Percentiles rank a stretch among this genome's conserved stretches.
phyloP scores from a whole-genome alignment of 2,113 vertebrate species.

The Tympanuchus pallidicinctus region DNA sequence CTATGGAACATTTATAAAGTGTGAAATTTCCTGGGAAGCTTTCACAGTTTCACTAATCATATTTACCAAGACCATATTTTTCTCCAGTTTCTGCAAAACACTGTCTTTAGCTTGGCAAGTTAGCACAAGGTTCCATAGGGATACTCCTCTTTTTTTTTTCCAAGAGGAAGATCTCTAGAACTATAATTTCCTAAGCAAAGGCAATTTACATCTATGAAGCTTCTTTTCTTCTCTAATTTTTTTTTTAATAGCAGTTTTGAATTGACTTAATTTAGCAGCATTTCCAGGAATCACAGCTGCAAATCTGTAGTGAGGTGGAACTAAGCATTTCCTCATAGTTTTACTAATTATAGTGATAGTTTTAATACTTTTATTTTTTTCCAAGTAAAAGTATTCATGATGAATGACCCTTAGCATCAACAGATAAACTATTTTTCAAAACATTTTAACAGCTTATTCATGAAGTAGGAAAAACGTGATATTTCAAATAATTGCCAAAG shows the following conservation, averaged over 20 bases:
- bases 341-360: background rate
- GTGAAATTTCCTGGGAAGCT: background rate
- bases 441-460: background rate
- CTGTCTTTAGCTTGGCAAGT: background rate
- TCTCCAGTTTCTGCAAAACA: background rate
- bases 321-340: background rate
- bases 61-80: accelerated
- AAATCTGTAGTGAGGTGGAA: background rate
- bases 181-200: background rate
- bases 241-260: background rate
- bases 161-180: background rate
- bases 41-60: background rate
- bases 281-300: background rate
- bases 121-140: background rate
- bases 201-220: background rate
- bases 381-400: background rate
- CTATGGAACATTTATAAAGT: background rate
- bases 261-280: background rate
- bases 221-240: background rate
- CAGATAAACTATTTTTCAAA: background rate
- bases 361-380: background rate
- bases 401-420: background rate
- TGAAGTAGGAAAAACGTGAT: background rate
- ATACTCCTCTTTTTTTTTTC: background rate
- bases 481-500: constrained; percentile 1